phyloP scores from a whole-genome alignment of 35 echinoderm and acorn worm species.

The Apostichopus parvimensis region DNA sequence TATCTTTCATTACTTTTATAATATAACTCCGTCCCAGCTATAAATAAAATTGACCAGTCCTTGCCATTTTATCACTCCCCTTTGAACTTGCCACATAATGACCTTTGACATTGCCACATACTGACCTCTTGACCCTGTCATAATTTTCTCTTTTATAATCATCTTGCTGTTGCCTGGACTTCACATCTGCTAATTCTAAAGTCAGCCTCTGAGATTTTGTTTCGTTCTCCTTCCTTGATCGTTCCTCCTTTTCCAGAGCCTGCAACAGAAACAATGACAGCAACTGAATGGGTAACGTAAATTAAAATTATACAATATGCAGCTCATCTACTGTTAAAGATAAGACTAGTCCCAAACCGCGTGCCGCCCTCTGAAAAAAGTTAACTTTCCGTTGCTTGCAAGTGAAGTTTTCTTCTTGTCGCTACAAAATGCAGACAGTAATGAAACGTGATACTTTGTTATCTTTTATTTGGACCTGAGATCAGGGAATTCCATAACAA shows the following conservation, averaged over 20 bases:
- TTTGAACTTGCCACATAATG: neutral
- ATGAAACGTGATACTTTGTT: no score
- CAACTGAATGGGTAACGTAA: neutral
- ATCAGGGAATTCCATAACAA: no score
- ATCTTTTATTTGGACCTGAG: no score
- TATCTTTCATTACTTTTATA: no score
- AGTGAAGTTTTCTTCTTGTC: no score
- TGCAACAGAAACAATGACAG: slow-evolving; percentile 17
- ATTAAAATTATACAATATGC: neutral
- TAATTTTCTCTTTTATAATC: slow-evolving; percentile 96
- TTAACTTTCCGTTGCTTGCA: no score
- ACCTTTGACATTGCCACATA: neutral
- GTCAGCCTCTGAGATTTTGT: slow-evolving; percentile 71
- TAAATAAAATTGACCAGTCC: neutral
- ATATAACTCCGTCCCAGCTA: no score
- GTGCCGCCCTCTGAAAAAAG: no score
- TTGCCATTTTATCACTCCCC: neutral
- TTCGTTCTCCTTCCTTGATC: slow-evolving; percentile 62
- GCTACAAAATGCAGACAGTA: no score
- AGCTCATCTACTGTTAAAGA: no score
- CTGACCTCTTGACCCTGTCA: slow-evolving; percentile 82
- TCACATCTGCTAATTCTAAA: slow-evolving; percentile 79
- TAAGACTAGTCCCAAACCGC: no score
- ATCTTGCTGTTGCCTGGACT: slow-evolving; percentile 77
- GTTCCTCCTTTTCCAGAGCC: slow-evolving; percentile 64